phyloP scores from a whole-genome alignment of 2,797 vertebrate species.

The Brachymystax lenok region DNA sequence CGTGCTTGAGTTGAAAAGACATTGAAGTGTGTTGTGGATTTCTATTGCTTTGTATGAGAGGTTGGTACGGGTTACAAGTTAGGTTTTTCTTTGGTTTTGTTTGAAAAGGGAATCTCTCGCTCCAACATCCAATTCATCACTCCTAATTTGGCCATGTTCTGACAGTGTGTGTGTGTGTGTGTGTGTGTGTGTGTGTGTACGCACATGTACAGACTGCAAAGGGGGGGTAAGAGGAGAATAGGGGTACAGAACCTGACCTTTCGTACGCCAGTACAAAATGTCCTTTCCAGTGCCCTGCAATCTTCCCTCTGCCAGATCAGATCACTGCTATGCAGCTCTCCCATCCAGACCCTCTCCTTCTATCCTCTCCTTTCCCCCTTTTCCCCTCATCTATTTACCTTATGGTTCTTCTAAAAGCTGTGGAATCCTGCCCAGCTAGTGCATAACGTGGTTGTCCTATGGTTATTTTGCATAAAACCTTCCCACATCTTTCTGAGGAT shows the following conservation, averaged over 20 bases:
- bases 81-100: background rate
- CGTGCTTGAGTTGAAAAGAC: background rate
- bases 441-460: too few relatives aligned
- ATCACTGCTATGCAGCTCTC: background rate
- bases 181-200: background rate
- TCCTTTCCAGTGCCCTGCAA: background rate
- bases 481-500: too few relatives aligned
- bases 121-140: background rate
- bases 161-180: background rate
- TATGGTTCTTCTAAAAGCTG: background rate
- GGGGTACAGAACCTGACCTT: background rate
- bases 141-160: slow-evolving; percentile 42
- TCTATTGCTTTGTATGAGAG: background rate
- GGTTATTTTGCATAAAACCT: too few relatives aligned
- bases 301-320: background rate
- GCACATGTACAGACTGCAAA: background rate
- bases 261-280: background rate
- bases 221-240: background rate
- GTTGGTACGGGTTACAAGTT: background rate
- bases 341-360: background rate
- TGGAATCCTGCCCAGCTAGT: background rate
- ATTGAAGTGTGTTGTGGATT: background rate
- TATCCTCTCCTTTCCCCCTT: background rate
- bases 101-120: slow-evolving; percentile 4
- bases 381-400: background rate